Evolutionary conservation across 1,140 invertebrate genomes (phyloP), one percentile per base, ranked within the genome.

Genomic region (Diuraphis noxia): DNA sequence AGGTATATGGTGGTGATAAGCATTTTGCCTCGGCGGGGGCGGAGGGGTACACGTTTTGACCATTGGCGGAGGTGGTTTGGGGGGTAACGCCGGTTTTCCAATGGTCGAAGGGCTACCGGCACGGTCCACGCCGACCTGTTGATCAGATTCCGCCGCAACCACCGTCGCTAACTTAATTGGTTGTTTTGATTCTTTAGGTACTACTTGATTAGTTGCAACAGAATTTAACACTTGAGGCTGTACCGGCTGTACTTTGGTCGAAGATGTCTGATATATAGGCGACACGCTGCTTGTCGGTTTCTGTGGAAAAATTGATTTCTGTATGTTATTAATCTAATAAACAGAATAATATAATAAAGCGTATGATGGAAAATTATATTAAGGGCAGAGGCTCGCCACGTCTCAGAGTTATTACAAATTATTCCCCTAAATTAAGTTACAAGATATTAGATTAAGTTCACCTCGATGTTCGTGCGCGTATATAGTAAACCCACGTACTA

Each of bases 251-350:
- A 97, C 96, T 94, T 97, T 96, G 92, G 96, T 97, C 86, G 96
- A 97, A 19, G 96, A 96, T 77, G 96, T 97, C 93, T 97, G 96
- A 94, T 97, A 97, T 92, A 97, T 96, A 93, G 95, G 96, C 93
- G 95, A 93, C 81, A 97, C 97, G 94, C 96, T 97, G 93, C 96
- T 97, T 90, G 97, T 96, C 88, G 97, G 97, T 93, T 96, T 96
- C 93, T 96, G 94, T 88, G 92, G 36, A 89, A n/a, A 72, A 72
- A 72, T 34, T 72, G 30, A 13, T 72, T n/a, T n/a, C 30, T 17
- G 0, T 6, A 72, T 72, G n/a, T n/a, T 72, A n/a, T 72, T n/a
- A n/a, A n/a, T n/a, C 34, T 72, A n/a, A 34, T n/a, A 72, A 63
- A 17, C 56, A 34, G 0, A 72, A 72, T 9, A 56, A 56, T 13